phyloP scores from a whole-genome alignment of 2,113 vertebrate species.

The Gasterosteus aculeatus region DNA sequence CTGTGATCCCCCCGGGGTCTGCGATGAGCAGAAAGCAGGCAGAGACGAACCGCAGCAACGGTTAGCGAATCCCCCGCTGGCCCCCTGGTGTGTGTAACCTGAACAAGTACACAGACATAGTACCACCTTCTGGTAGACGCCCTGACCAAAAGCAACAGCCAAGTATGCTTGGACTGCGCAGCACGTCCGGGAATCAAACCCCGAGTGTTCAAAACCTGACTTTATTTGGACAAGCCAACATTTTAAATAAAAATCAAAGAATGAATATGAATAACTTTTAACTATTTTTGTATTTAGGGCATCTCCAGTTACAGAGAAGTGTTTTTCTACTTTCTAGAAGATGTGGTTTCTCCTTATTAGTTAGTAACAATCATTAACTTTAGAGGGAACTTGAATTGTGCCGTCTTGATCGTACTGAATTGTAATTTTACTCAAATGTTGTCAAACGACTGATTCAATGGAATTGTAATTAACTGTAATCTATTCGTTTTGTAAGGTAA shows the following conservation, averaged over 20 bases:
- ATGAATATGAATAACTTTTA: background rate
- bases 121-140: constrained; percentile 27
- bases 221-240: background rate
- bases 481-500: background rate
- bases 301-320: background rate
- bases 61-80: constrained; percentile 30
- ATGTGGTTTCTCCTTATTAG: background rate
- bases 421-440: background rate
- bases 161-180: too few species aligned
- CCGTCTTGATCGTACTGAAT: background rate
- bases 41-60: constrained; percentile 61
- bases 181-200: background rate
- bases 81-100: constrained; percentile 59
- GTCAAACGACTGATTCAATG: background rate
- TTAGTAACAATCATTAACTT: background rate
- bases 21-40: constrained; percentile 39
- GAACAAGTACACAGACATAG: constrained; percentile 39
- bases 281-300: background rate
- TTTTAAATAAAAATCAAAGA: background rate
- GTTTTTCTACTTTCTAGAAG: background rate
- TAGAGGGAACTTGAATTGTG: background rate
- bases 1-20: constrained; percentile 34
- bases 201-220: background rate
- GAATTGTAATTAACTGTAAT: background rate
- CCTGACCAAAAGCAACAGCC: background rate